These are phyloP conservation scores for Hydrocynus forskahlii DNA, from an alignment of 2,797 vertebrate species.

Conservation along the genomic window DNA sequence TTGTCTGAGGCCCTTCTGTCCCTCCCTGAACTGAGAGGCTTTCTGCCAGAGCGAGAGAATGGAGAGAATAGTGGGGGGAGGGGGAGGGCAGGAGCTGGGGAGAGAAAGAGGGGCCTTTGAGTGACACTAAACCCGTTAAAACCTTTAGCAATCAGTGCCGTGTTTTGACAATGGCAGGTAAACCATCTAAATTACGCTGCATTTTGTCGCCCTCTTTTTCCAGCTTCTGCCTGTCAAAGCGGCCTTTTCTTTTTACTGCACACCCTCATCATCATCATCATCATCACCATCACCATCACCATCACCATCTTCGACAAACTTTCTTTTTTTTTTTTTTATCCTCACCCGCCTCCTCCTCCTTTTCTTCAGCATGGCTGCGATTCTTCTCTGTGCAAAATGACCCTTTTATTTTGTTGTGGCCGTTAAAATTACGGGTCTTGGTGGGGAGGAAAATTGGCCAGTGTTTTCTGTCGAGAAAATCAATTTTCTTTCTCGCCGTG, in stretches of 20 bases:
- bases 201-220: slow-evolving; percentile 68
- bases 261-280: slow-evolving; percentile 72
- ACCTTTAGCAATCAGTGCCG: slow-evolving; percentile 73
- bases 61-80: not conserved
- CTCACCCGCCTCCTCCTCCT: slow-evolving; percentile 92
- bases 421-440: slow-evolving; percentile 96
- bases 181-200: slow-evolving; percentile 80
- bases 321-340: slow-evolving; percentile 85
- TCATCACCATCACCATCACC: slow-evolving; percentile 84
- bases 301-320: slow-evolving; percentile 87
- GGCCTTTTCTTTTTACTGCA: slow-evolving; percentile 71
- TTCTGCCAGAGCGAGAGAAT: slow-evolving; percentile 1
- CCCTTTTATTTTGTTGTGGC: slow-evolving; percentile 99
- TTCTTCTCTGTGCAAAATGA: slow-evolving; percentile 84
- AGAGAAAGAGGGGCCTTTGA: slow-evolving; percentile 53
- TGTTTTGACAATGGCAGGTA: slow-evolving; percentile 81
- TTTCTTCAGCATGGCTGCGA: slow-evolving; percentile 61
- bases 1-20: not conserved
- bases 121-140: slow-evolving; percentile 80
- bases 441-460: slow-evolving; percentile 90
- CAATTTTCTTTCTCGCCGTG: slow-evolving; percentile 93
- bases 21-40: not conserved
- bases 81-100: not conserved
- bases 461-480: slow-evolving; percentile 94
- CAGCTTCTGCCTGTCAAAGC: slow-evolving; percentile 75